A percentile compares a stretch with the other conserved stretches of the same genome.
phyloP scores from a whole-genome alignment of 2,113 vertebrate genomes.

The Falco punctatus region DNA sequence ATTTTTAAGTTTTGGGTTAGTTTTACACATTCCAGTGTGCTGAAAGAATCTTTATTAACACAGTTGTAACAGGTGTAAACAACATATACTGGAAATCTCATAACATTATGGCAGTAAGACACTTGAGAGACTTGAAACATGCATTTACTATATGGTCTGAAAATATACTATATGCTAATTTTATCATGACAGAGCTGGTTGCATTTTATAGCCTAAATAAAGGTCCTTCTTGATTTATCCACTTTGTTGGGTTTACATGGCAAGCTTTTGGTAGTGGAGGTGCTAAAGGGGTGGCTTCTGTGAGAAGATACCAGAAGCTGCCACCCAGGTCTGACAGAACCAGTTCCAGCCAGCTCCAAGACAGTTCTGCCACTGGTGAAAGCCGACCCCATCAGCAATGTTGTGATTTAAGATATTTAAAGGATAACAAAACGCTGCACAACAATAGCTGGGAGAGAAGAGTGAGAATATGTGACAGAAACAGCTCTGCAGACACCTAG shows the following conservation, averaged over 20 bases:
- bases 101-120: not conserved
- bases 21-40: not conserved
- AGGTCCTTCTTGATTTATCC: not conserved
- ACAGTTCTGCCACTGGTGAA: rapidly evolving
- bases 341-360: not conserved
- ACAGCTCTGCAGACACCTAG: not conserved
- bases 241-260: not conserved
- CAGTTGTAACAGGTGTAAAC: not conserved
- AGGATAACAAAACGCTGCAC: not conserved
- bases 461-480: not conserved
- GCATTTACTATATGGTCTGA: not conserved
- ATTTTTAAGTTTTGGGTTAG: not conserved
- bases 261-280: too few species aligned
- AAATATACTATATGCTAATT: not conserved
- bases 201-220: not conserved
- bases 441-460: not conserved
- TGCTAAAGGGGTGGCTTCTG: too few species aligned
- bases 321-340: not conserved
- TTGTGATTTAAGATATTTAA: not conserved
- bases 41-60: not conserved
- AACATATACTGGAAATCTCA: not conserved
- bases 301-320: not conserved
- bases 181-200: not conserved
- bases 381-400: rapidly evolving
- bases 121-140: not conserved